Evolutionary conservation across 2,888 invertebrate species (phyloP).

Genomic region (Chamaedrilus cognettii): DNA sequence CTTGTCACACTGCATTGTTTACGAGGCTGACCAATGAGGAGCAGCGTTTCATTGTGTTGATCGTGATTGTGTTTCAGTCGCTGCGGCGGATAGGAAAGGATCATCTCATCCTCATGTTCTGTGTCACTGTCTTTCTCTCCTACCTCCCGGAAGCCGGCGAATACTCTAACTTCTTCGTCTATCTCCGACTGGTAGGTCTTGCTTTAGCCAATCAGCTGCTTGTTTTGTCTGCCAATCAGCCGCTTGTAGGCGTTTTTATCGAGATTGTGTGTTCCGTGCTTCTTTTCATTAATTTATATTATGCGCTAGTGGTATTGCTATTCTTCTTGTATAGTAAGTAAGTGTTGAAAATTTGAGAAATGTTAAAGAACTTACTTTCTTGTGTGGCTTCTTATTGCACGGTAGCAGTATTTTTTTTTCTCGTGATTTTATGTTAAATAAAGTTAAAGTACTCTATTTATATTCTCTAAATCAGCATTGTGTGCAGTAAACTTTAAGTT

Average conservation of each 20-base stretch:
- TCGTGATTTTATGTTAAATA: background rate
- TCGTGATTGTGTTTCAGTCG: conserved; percentile 61
- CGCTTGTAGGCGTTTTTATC: too few relatives aligned
- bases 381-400: too few relatives aligned
- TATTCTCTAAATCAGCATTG: background rate
- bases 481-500: background rate
- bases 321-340: background rate
- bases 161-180: conserved; percentile 99
- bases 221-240: background rate
- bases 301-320: background rate
- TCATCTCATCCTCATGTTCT: conserved; percentile 93
- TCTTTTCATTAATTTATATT: too few relatives aligned
- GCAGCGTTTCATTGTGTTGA: too few relatives aligned
- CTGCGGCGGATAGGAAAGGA: conserved; percentile 90
- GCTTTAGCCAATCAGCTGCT: background rate
- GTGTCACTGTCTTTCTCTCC: conserved; percentile 95
- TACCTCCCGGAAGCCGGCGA: conserved; percentile 97
- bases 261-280: too few relatives aligned
- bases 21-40: background rate
- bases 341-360: too few relatives aligned
- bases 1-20: background rate
- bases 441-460: background rate
- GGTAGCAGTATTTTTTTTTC: background rate
- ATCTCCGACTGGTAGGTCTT: conserved; percentile 80
- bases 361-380: too few relatives aligned